Evolutionary conservation across 2,113 vertebrate genomes (phyloP), one percentile per base, ranked within the genome.

Genomic region (Triplophysa siluroides): DNA sequence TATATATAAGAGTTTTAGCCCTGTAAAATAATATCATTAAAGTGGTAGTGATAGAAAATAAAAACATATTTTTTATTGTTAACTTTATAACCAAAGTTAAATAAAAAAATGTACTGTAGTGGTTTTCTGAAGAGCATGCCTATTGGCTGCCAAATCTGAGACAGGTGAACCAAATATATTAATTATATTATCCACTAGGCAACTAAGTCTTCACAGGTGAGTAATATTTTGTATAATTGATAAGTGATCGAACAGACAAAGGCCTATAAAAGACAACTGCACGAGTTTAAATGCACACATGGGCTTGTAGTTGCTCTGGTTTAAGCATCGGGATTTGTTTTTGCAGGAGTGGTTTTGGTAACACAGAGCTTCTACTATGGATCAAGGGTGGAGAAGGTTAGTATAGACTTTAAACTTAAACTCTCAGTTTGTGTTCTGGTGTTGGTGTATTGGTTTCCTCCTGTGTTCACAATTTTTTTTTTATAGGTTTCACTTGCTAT

Each of bases 171-270:
- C 8, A 33, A 33, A 33, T 6, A 6, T 33, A 6, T 33, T 26
- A 47, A 23, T 50, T 69, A 19, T 18, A 8, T 8, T 18, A 8
- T 71, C 33, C 5, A 33, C 3, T 33, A 29, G 14, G 24, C 18
- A 33, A 54, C n/a, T 70, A 29, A 54, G 47, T n/a, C 4, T 33
- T 56, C 50, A 14, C 50, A 56, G 47, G 69, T 71, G 50, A 71
- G 13, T 4, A 33, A 4, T 13, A 71, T 71, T 33, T 54, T 38
- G 19, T 33, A 8, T 71, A 13, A 71, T 71, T 71, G 11, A 1
- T 56, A 18, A 71, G 33, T 71, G 18, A n/a, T n/a, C n/a, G n/a
- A 50, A 56, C 26, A 56, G 29, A 38, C 1, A 7, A 58, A 16
- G 26, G 16, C 50, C 4, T 56, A 56, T 56, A 71, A 56, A 56